Percentiles rank a stretch among this genome's conserved stretches.
phyloP scores from a whole-genome alignment of 2,888 invertebrate species.

The Noctua pronuba region DNA sequence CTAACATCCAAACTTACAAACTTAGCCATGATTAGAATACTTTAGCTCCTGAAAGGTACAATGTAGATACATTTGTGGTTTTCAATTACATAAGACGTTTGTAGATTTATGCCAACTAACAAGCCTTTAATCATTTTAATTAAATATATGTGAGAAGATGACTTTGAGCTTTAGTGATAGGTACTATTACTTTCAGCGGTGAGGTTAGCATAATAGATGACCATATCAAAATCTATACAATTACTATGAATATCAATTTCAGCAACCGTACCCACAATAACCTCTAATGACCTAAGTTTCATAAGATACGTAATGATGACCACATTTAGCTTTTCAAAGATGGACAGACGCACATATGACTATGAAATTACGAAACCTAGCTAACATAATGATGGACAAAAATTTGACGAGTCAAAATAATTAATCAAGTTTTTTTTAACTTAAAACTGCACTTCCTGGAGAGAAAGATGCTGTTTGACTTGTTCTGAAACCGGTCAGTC shows the following conservation, averaged over 20 bases:
- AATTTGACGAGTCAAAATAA: conserved; percentile 24
- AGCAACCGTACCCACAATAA: conserved; percentile 12
- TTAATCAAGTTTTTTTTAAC: conserved; percentile 18
- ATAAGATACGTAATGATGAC: conserved; percentile 33
- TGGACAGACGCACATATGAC: conserved; percentile 5
- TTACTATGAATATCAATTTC: conserved; percentile 29
- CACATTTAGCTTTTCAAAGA: conserved; percentile 1
- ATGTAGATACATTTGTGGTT: neutral
- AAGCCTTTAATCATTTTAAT: neutral
- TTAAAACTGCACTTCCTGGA: conserved; percentile 50
- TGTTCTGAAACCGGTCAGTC: conserved; percentile 46
- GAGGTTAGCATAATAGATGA: conserved; percentile 1
- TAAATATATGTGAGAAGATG: neutral
- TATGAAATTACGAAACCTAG: conserved; percentile 19
- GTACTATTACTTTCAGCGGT: conserved; percentile 20
- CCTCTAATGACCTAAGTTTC: conserved; percentile 34
- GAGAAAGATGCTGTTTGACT: conserved; percentile 60
- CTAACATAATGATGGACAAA: neutral
- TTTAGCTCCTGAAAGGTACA: neutral
- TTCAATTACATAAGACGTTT: conserved; percentile 1
- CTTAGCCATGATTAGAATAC: neutral
- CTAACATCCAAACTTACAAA: neutral
- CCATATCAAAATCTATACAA: conserved; percentile 8
- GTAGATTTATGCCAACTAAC: neutral
- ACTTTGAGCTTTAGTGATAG: conserved; percentile 2